phyloP scores from a whole-genome alignment of 2,797 vertebrate species.

The Chromis chromis region DNA sequence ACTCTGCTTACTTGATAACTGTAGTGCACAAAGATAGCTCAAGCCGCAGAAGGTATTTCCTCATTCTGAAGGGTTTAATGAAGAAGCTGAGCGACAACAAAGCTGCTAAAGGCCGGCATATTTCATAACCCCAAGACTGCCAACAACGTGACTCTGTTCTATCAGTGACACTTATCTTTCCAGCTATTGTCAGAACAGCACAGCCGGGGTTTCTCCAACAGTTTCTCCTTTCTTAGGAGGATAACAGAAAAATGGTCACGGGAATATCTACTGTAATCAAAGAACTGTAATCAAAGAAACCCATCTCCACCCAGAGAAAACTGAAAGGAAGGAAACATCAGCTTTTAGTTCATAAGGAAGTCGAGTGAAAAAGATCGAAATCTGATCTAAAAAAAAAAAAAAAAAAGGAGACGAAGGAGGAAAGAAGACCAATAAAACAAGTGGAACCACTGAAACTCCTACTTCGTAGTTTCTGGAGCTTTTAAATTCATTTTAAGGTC shows the following conservation, averaged over 20 bases:
- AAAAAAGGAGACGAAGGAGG: not conserved
- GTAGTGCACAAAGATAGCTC: not conserved
- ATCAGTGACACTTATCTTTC: not conserved
- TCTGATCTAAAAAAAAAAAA: not conserved
- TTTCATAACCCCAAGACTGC: not conserved
- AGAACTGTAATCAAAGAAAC: not conserved
- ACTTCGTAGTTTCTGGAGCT: not conserved
- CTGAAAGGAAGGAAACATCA: constrained; percentile 3
- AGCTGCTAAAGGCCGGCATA: not conserved
- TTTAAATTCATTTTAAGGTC: too few relatives aligned
- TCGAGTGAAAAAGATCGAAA: not conserved
- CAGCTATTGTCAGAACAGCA: not conserved
- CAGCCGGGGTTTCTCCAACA: not conserved
- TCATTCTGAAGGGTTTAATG: constrained; percentile 8
- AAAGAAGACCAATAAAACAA: not conserved
- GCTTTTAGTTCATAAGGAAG: not conserved
- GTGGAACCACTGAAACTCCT: not conserved
- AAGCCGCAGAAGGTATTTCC: constrained; percentile 13
- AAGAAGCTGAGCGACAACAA: not conserved
- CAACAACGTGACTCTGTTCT: not conserved
- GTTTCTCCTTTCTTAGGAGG: not conserved
- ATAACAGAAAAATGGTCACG: not conserved
- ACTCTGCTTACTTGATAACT: constrained; percentile 12
- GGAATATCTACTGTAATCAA: constrained; percentile 19
- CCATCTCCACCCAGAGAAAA: not conserved